Conservation (phyloP, 2,113 vertebrate species). For the Cyprinodon brontotheroides region DNA sequence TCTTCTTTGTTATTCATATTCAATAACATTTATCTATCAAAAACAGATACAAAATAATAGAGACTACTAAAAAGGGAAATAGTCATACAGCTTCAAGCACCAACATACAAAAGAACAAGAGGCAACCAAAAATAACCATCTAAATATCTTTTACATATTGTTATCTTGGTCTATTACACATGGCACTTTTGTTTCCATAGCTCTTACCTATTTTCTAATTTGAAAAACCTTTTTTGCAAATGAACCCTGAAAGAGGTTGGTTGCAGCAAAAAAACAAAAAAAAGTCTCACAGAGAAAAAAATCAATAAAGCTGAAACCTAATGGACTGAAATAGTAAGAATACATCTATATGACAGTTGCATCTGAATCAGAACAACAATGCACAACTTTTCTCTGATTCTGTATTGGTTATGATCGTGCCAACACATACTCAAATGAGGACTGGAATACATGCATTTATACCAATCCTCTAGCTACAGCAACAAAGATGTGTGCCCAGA, state of each 20-base stretch:
- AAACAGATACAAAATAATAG: background rate
- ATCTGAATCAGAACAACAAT: constrained; percentile 14
- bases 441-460: constrained; percentile 22
- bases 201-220: background rate
- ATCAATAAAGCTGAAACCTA: too few species aligned
- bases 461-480: constrained; percentile 39
- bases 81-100: background rate
- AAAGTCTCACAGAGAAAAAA: too few species aligned
- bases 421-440: constrained; percentile 12
- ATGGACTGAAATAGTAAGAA: background rate
- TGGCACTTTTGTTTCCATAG: background rate
- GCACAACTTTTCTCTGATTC: constrained; percentile 29
- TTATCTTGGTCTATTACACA: background rate
- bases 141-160: background rate
- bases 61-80: background rate
- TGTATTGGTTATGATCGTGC: constrained; percentile 42
- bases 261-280: background rate
- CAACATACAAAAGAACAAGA: background rate
- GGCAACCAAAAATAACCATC: background rate
- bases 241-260: constrained; percentile 1
- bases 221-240: background rate
- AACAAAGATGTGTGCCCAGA: constrained; percentile 54
- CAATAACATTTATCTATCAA: too few species aligned
- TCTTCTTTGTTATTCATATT: too few species aligned
- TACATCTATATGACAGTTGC: background rate